Evolutionary conservation across 1,140 invertebrate species (phyloP).

Genomic region (Drosophila grimshawi): DNA sequence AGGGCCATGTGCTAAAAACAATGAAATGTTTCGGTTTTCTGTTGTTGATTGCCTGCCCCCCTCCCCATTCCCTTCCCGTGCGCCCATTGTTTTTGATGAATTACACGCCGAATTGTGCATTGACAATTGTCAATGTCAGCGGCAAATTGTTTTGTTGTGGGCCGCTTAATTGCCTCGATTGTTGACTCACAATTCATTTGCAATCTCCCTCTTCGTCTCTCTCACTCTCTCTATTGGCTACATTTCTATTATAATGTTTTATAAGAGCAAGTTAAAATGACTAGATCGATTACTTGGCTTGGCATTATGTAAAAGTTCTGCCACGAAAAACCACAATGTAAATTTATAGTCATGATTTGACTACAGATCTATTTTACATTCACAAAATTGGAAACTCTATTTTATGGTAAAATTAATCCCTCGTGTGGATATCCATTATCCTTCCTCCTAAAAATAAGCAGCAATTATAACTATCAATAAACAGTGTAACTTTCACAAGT

Average conservation of each 20-base stretch:
- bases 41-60: conserved; percentile 5
- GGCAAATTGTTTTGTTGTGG: conserved; percentile 66
- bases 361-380: no score
- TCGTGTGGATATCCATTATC: no score
- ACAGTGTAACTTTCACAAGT: no score
- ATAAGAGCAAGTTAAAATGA: no score
- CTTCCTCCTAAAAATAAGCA: no score
- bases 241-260: background rate
- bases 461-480: no score
- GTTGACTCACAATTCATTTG: conserved; percentile 42
- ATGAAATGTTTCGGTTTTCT: conserved; percentile 54
- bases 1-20: conserved; percentile 65
- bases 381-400: no score
- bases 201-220: background rate
- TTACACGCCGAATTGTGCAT: conserved; percentile 59
- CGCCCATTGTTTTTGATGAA: conserved; percentile 63
- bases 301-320: no score
- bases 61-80: background rate
- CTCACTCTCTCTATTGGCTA: background rate
- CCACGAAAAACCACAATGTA: no score
- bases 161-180: conserved; percentile 64
- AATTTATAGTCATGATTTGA: no score
- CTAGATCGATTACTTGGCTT: no score
- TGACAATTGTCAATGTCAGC: conserved; percentile 61
- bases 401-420: no score